A percentile compares a stretch with the other conserved stretches of the same genome.
These are phyloP conservation scores for Flabesymbios commensalis DNA, from an alignment of 2,888 invertebrate species.

Conservation along the genomic window DNA sequence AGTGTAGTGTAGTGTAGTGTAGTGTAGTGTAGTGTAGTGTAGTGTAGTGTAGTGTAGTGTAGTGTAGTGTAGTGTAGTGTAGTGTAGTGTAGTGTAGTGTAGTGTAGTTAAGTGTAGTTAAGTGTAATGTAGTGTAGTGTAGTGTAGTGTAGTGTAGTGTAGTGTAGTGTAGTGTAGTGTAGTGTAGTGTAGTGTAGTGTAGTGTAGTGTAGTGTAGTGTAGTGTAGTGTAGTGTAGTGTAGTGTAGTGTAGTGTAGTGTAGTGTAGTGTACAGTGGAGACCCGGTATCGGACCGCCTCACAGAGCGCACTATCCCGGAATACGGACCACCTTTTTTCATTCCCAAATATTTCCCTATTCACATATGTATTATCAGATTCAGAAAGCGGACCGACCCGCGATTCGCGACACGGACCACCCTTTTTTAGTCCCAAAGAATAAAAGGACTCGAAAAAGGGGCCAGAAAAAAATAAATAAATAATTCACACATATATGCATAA, in stretches of 20 bases:
- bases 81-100: constrained; percentile 25
- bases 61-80: constrained; percentile 1
- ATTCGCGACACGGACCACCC: no score
- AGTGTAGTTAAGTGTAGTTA: constrained; percentile 23
- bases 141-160: constrained; percentile 23
- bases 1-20: not conserved
- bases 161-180: constrained; percentile 26
- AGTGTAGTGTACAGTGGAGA: constrained; percentile 19
- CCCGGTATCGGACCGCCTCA: no score
- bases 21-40: not conserved
- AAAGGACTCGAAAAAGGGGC: no score
- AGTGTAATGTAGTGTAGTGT: constrained; percentile 24
- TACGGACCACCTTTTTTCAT: no score
- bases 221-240: constrained; percentile 24
- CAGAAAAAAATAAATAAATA: no score
- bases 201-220: constrained; percentile 27
- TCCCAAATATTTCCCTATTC: no score
- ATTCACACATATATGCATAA: no score
- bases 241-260: constrained; percentile 22
- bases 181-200: constrained; percentile 27
- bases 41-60: constrained; percentile 20
- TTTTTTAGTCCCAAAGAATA: no score
- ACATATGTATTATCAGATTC: no score
- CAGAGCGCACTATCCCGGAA: no score
- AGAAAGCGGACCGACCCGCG: no score